Conservation (phyloP, 2,113 vertebrate genomes). For the Caloenas nicobarica region DNA sequence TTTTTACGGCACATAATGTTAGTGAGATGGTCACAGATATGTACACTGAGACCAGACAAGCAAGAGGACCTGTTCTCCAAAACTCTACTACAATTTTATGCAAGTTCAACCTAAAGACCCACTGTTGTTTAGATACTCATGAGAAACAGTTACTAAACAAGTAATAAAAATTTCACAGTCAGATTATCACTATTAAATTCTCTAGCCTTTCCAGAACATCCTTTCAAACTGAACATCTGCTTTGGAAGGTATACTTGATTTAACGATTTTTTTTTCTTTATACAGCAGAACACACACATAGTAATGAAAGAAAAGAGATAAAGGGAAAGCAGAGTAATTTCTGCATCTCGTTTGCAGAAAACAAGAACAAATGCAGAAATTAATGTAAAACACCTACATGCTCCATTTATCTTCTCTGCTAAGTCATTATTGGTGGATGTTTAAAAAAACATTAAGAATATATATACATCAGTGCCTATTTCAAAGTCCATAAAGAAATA, state of each 20-base stretch:
- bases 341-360: neutral
- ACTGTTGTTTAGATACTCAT: neutral
- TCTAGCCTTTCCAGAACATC: neutral
- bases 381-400: neutral
- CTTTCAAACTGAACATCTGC: neutral
- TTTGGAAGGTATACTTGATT: neutral
- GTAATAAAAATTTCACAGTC: neutral
- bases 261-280: neutral
- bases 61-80: neutral
- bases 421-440: neutral
- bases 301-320: neutral
- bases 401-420: neutral
- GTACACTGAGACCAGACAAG: neutral
- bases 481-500: neutral
- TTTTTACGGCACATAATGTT: neutral
- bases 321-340: neutral
- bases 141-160: neutral
- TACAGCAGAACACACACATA: rapidly evolving
- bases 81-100: neutral
- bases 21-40: neutral
- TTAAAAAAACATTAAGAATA: neutral
- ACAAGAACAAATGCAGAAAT: neutral
- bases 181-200: neutral
- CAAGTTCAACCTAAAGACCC: neutral
- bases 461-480: neutral